A percentile compares a stretch with the other conserved stretches of the same genome.
These are phyloP conservation scores for Urosaurus nigricauda DNA, from an alignment of 2,797 vertebrate species.

Conservation along the genomic window DNA sequence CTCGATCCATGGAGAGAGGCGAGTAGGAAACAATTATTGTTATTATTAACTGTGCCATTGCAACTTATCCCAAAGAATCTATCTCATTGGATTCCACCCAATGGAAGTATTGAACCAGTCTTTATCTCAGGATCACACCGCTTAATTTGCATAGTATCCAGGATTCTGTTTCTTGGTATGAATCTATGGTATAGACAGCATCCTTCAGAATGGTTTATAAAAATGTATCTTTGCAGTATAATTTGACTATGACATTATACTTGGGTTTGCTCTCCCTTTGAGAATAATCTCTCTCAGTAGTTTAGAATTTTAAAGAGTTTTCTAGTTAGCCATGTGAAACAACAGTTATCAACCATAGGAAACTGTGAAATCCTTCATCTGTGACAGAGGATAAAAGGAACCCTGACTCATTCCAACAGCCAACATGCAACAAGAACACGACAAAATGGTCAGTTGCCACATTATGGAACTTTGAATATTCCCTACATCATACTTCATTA, in stretches of 20 bases:
- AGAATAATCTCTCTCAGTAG: not conserved
- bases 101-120: not conserved
- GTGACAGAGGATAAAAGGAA: not conserved
- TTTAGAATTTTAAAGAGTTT: slow-evolving; percentile 18
- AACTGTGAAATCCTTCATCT: not conserved
- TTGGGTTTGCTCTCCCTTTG: slow-evolving; percentile 38
- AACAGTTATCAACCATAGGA: slow-evolving; percentile 20
- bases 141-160: not conserved
- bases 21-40: no score
- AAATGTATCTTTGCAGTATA: not conserved
- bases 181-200: not conserved
- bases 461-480: not conserved
- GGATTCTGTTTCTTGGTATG: not conserved
- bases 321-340: slow-evolving; percentile 19
- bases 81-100: not conserved
- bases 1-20: no score
- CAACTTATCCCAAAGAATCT: not conserved
- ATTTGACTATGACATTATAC: slow-evolving; percentile 25
- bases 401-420: slow-evolving; percentile 16
- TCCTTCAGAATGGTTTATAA: not conserved
- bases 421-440: not conserved
- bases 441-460: not conserved
- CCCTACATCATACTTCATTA: not conserved
- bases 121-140: not conserved
- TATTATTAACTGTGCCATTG: no score